Conservation (phyloP, 2,113 vertebrate species). For the Oxygymnocypris stewartii region DNA sequence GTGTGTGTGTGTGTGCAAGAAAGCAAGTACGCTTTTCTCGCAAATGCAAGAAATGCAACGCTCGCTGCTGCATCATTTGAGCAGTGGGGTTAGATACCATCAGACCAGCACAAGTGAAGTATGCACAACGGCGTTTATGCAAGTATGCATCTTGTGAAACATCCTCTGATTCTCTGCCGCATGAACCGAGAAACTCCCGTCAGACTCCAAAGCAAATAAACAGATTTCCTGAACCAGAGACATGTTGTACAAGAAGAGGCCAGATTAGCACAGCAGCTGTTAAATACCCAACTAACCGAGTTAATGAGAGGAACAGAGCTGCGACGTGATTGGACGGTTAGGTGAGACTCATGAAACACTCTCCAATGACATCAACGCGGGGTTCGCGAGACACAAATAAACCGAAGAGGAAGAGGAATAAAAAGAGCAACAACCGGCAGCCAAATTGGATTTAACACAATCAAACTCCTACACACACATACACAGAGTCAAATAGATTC, state of each 20-base stretch:
- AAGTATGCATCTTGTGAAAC: background rate
- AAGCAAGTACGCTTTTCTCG: no score
- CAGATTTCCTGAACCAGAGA: background rate
- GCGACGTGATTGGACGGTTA: background rate
- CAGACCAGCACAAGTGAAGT: background rate
- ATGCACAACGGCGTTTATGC: background rate
- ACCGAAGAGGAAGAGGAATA: slow-evolving; percentile 18
- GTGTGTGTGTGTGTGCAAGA: no score
- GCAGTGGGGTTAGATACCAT: background rate
- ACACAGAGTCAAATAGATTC: background rate
- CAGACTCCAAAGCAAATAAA: background rate
- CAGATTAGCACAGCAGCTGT: background rate
- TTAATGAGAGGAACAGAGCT: slow-evolving; percentile 3
- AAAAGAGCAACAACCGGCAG: background rate
- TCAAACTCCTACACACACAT: slow-evolving; percentile 10
- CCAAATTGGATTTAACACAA: slow-evolving; percentile 26
- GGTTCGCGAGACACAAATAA: slow-evolving; percentile 4
- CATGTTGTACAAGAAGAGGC: background rate
- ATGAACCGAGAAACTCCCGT: background rate
- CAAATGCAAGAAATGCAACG: no score
- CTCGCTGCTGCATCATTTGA: background rate
- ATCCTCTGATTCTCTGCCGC: background rate
- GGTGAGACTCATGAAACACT: background rate
- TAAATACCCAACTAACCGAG: background rate
- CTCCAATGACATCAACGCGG: background rate